A percentile compares a stretch with the other conserved stretches of the same genome.
Evolutionary conservation across 2,113 vertebrate species (phyloP).

Genomic region (Dromiciops gliroides): DNA sequence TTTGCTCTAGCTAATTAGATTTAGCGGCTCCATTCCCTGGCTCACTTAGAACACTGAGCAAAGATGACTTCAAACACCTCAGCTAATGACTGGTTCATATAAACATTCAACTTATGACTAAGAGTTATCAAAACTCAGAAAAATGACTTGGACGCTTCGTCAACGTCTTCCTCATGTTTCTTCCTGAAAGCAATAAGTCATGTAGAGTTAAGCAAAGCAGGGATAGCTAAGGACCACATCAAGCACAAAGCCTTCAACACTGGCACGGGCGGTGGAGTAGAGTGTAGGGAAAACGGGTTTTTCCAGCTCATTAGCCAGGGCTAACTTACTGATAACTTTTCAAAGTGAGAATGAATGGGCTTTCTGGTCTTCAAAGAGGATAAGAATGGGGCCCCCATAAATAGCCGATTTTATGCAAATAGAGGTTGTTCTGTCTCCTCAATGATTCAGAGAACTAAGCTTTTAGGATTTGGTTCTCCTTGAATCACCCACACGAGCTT

Average conservation of each 20-base stretch:
- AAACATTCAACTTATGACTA: slow-evolving; percentile 52
- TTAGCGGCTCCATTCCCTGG: not conserved
- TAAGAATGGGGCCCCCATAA: not conserved
- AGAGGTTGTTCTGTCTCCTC: slow-evolving; percentile 33
- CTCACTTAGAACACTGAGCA: not conserved
- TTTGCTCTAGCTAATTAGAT: slow-evolving; percentile 20
- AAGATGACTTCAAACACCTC: not conserved
- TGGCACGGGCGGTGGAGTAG: slow-evolving; percentile 57
- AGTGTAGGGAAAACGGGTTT: slow-evolving; percentile 59
- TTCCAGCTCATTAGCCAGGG: slow-evolving; percentile 53
- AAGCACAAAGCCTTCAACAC: not conserved
- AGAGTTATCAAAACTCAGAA: slow-evolving; percentile 70
- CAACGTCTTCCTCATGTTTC: slow-evolving; percentile 73
- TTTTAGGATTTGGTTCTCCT: not conserved
- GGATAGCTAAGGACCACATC: slow-evolving; percentile 33
- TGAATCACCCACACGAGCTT: not conserved
- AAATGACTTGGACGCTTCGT: slow-evolving; percentile 56
- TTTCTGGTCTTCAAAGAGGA: slow-evolving; percentile 16
- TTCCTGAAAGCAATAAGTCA: slow-evolving; percentile 67
- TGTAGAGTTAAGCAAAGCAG: slow-evolving; percentile 70
- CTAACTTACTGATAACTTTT: not conserved
- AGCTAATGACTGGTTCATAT: slow-evolving; percentile 51
- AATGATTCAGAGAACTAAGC: slow-evolving; percentile 24
- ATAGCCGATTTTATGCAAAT: not conserved
- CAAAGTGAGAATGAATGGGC: not conserved